Conservation (phyloP, 53 echinoderm and acorn worm species). For the Luidia sarsii region DNA sequence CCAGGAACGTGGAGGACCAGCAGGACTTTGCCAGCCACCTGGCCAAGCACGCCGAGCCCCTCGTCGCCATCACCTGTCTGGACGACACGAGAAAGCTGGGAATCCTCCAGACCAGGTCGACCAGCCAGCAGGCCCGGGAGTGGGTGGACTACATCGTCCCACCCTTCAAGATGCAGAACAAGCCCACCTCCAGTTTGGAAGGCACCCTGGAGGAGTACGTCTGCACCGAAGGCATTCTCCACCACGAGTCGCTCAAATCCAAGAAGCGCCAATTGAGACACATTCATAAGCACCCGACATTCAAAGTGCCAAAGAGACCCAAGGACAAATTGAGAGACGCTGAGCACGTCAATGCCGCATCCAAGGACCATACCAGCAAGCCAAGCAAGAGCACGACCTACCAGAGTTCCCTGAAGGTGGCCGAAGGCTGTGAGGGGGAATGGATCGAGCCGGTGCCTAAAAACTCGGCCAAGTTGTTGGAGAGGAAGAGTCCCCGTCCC, state of each 20-base stretch:
- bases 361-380: not conserved
- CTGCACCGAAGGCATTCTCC: slow-evolving; percentile 55
- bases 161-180: slow-evolving; percentile 76
- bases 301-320: slow-evolving; percentile 51
- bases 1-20: slow-evolving; percentile 21
- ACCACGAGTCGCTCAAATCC: slow-evolving; percentile 57
- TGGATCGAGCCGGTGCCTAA: slow-evolving; percentile 32
- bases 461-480: not conserved
- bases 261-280: too few species aligned
- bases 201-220: slow-evolving; percentile 62
- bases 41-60: slow-evolving; percentile 56
- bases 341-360: slow-evolving; percentile 8
- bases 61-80: slow-evolving; percentile 45
- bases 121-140: slow-evolving; percentile 64
- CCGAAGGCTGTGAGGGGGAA: slow-evolving; percentile 43
- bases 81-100: slow-evolving; percentile 32
- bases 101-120: slow-evolving; percentile 45
- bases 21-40: slow-evolving; percentile 33
- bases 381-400: not conserved
- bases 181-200: slow-evolving; percentile 69
- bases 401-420: not conserved
- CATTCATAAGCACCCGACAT: slow-evolving; percentile 59
- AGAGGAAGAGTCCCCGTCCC: not conserved
- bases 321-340: slow-evolving; percentile 35
- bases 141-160: slow-evolving; percentile 94